Percentiles rank a stretch among this genome's conserved stretches.
phyloP scores from a whole-genome alignment of 2,797 vertebrate species.

The Chelidonichthys spinosus region DNA sequence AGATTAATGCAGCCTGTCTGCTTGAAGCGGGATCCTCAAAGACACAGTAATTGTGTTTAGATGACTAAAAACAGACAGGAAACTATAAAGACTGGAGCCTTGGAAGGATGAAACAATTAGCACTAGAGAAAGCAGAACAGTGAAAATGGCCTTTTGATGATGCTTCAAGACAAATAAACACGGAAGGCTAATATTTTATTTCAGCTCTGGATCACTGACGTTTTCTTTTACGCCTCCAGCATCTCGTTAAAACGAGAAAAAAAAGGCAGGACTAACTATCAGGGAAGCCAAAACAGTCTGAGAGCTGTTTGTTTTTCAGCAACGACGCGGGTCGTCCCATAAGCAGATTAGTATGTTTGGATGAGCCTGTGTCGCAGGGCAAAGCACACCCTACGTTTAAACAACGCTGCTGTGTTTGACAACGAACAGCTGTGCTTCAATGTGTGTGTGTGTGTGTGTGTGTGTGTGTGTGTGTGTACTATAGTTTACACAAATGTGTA shows the following conservation, averaged over 20 bases:
- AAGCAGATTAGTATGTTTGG: conserved; percentile 40
- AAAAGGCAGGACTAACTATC: not conserved
- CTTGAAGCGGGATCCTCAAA: conserved; percentile 42
- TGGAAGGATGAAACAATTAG: conserved; percentile 58
- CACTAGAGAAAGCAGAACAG: conserved; percentile 18
- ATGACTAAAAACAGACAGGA: conserved; percentile 60
- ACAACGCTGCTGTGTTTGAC: not conserved
- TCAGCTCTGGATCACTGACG: conserved; percentile 3
- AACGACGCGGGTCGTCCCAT: conserved; percentile 2
- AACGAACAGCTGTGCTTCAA: not conserved
- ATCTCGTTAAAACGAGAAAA: conserved; percentile 17
- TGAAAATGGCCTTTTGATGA: conserved; percentile 53
- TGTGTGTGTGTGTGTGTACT: not conserved
- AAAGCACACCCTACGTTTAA: conserved; percentile 3
- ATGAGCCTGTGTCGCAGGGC: conserved; percentile 5
- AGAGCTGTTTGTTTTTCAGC: conserved; percentile 25
- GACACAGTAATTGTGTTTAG: conserved; percentile 53
- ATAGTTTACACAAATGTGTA: not conserved
- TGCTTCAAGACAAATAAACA: conserved; percentile 39
- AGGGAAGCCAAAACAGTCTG: conserved; percentile 21
- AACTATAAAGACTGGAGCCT: conserved; percentile 46
- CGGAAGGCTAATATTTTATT: conserved; percentile 37
- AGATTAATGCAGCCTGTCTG: conserved; percentile 42
- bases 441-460: not conserved
- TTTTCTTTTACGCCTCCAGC: conserved; percentile 17